Conservation (phyloP, 2,888 invertebrate genomes). For the Nymphalis c-album region DNA sequence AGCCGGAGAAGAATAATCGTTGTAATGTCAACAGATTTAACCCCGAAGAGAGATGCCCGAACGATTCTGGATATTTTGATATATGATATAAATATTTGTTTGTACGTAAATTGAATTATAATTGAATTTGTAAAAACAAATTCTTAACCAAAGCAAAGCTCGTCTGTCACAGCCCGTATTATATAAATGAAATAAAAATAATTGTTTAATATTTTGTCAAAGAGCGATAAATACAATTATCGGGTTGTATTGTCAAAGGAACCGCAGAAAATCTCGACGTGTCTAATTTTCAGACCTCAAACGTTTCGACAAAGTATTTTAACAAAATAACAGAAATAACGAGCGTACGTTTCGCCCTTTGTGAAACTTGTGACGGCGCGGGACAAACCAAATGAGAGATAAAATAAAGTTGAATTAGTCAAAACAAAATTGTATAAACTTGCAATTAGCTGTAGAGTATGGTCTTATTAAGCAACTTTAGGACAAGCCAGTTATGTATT, state of each 20-base stretch:
- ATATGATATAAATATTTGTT: too few species aligned
- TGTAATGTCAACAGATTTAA: too few species aligned
- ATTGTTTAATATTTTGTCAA: conserved; percentile 2
- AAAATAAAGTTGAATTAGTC: conserved; percentile 15
- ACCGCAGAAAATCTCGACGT: conserved; percentile 17
- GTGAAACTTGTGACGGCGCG: conserved; percentile 28
- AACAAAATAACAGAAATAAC: conserved; percentile 25
- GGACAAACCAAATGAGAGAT: conserved; percentile 32
- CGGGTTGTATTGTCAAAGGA: conserved; percentile 13
- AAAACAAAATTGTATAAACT: not conserved
- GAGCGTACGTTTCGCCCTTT: conserved; percentile 17
- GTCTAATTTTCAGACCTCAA: conserved; percentile 20
- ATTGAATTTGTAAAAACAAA: too few species aligned
- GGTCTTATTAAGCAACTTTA: too few species aligned
- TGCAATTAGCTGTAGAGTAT: too few species aligned
- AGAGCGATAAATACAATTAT: conserved; percentile 2
- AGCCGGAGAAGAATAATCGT: too few species aligned
- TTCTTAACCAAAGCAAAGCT: too few species aligned
- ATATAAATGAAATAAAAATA: not conserved
- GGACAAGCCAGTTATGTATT: too few species aligned
- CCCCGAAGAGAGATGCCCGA: too few species aligned
- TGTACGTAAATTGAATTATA: too few species aligned
- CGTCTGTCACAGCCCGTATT: too few species aligned
- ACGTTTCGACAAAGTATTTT: conserved; percentile 18
- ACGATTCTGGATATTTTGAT: too few species aligned